phyloP scores from a whole-genome alignment of 2,113 vertebrate species.

The Chaetodon trifascialis region DNA sequence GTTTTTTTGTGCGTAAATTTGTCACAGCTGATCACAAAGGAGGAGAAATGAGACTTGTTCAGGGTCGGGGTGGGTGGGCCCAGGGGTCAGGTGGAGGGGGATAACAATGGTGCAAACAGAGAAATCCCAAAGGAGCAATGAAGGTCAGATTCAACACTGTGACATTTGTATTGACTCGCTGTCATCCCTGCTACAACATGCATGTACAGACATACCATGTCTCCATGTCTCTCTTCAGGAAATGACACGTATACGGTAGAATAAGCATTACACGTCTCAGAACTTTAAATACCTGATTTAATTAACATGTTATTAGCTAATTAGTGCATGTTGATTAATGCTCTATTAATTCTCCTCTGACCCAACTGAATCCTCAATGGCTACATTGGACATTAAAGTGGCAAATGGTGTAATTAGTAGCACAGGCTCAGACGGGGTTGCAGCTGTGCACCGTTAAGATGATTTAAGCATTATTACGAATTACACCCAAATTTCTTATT shows the following conservation, averaged over 20 bases:
- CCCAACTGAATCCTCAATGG: constrained; percentile 75
- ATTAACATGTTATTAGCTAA: constrained; percentile 87
- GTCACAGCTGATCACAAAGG: constrained; percentile 48
- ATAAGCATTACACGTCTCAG: constrained; percentile 77
- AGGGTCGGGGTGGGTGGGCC: constrained; percentile 22
- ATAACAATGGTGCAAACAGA: constrained; percentile 22
- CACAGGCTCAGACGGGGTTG: constrained; percentile 42
- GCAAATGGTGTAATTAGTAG: constrained; percentile 79
- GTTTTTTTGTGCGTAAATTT: constrained; percentile 42
- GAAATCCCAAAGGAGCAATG: constrained; percentile 35
- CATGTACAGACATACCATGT: neutral
- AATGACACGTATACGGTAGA: constrained; percentile 65
- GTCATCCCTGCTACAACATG: neutral
- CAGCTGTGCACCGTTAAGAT: constrained; percentile 52
- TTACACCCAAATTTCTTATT: constrained; percentile 14
- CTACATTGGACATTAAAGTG: constrained; percentile 76
- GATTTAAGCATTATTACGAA: constrained; percentile 30
- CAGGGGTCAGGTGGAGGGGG: constrained; percentile 19
- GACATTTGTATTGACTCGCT: constrained; percentile 48
- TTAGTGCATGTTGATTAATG: constrained; percentile 85
- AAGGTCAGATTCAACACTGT: constrained; percentile 13
- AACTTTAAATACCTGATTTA: constrained; percentile 84
- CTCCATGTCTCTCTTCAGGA: constrained; percentile 7
- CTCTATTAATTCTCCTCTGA: constrained; percentile 84
- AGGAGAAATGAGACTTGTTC: constrained; percentile 38